Evolutionary conservation across 2,888 invertebrate genomes (phyloP), one percentile per base, ranked within the genome.

Genomic region (Lordiphosa andalusiaca): DNA sequence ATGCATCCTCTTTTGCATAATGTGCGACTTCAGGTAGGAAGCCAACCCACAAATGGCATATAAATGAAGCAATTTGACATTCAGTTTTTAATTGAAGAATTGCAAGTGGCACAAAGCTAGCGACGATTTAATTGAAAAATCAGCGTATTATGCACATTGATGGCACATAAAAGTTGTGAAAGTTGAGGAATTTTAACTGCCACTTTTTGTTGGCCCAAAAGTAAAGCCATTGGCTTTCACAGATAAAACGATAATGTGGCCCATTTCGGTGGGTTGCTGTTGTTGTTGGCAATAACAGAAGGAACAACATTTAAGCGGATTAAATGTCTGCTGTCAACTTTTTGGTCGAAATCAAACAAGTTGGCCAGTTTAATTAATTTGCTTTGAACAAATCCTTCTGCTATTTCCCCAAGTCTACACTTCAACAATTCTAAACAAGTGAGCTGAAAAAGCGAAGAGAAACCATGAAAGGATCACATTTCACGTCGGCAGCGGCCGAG

Each of bases 161-260:
- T 44, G 49, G 33, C 12, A 51, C 57, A 63, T 63, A 63, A 63
- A 63, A 56, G 66, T 62, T 56, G 44, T 38, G 69, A 40, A 58
- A 60, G 73, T 73, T 63, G 51, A 59, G 53, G 53, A 58, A 68
- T 58, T 72, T 71, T 40, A 46, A 64, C 40, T 40, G 39, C 38
- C 41, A 46, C 65, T 64, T 56, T 36, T 40, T 50, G 40, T 63
- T 63, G 56, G 62, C 61, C 59, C 44, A 53, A 25, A 10, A 46
- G 30, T 12, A 46, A 53, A 9, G n/a, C n/a, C 52, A 67, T 74
- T 57, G 55, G 60, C 71, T 76, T 70, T 60, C 68, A 41, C 67
- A 76, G 71, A 80, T 83, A 73, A 80, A 73, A 80, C 56, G 84
- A 73, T 77, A 83, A 83, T 77, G 75, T 80, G 19, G 19, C 76